Evolutionary conservation across 2,797 vertebrate species (phyloP), one percentile per base, ranked within the genome.

Genomic region (Lindbergichthys nudifrons): DNA sequence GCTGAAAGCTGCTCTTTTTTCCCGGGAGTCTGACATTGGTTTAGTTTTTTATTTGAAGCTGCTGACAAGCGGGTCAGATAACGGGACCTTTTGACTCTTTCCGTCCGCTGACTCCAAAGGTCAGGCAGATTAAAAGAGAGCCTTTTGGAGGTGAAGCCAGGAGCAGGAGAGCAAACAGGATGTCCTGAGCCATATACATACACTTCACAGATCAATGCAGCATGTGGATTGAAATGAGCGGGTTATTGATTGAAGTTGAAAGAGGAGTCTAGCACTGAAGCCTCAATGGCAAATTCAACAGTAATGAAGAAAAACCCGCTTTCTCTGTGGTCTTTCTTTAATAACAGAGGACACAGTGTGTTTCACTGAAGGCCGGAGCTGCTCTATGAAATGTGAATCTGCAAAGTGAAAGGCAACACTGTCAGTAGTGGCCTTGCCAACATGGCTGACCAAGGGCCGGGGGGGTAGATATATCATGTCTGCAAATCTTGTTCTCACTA

Each of bases 401-500:
- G 52, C 41, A 30, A 58, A 75, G 47, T 79, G 81, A 90, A 89
- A 90, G 66, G 46, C 21, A 72, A 82, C 46, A 73, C 80, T 39
- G 54, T 70, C 43, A 13, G 4, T 5, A 16, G 30, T 30, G 42
- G 45, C 47, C 30, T 41, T 66, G 75, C 67, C 75, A 67, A 64
- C 47, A 13, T 59, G 65, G 69, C 52, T 63, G 45, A 62, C 23
- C 4, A 10, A 16, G 63, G 70, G 53, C 6, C 48, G 16, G 39
- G 13, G 15, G 53, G 62, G 52, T 58, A 80, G 64, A 70, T 69
- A 61, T 80, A 62, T 82, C 84, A 59, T 78, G 82, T 87, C 80
- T 83, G 79, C 66, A 89, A 81, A 82, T 70, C 81, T 81, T 84
- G 88, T 92, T 93, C 62, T 81, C 84, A 82, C 87, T 87, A 82